Percentiles rank a stretch among this genome's conserved stretches.
Conservation (phyloP, 1,140 invertebrate species). For the Pseudachorutes palmiensis region DNA sequence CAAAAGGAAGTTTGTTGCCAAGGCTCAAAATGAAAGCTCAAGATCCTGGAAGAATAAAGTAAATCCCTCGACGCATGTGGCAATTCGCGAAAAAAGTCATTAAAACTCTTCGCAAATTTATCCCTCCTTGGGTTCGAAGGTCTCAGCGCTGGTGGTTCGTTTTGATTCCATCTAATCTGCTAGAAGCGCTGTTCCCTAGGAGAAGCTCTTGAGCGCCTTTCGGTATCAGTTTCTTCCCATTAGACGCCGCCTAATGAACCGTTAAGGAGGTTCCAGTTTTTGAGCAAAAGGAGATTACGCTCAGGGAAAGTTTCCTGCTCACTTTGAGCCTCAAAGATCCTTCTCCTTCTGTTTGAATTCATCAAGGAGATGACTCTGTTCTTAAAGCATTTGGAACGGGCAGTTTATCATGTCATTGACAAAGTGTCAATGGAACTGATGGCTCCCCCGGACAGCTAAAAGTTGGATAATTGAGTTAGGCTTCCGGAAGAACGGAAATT, state of each 20-base stretch:
- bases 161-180: background rate
- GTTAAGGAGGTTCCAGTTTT: background rate
- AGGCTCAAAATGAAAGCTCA: too few relatives aligned
- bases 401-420: background rate
- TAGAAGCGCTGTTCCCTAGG: background rate
- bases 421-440: background rate
- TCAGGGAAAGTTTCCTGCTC: background rate
- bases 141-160: too few relatives aligned
- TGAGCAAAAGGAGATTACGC: background rate
- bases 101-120: background rate
- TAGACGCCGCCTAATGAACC: background rate
- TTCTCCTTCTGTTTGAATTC: too few relatives aligned
- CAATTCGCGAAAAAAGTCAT: background rate
- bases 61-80: background rate
- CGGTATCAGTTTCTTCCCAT: background rate
- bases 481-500: background rate
- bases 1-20: too few relatives aligned
- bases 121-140: background rate
- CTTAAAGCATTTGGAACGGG: too few relatives aligned
- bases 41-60: too few relatives aligned
- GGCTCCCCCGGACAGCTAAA: background rate
- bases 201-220: background rate
- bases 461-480: background rate
- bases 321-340: too few relatives aligned
- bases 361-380: too few relatives aligned